phyloP scores from a whole-genome alignment of 1,140 invertebrate genomes.

The Sarcophaga peregrina region DNA sequence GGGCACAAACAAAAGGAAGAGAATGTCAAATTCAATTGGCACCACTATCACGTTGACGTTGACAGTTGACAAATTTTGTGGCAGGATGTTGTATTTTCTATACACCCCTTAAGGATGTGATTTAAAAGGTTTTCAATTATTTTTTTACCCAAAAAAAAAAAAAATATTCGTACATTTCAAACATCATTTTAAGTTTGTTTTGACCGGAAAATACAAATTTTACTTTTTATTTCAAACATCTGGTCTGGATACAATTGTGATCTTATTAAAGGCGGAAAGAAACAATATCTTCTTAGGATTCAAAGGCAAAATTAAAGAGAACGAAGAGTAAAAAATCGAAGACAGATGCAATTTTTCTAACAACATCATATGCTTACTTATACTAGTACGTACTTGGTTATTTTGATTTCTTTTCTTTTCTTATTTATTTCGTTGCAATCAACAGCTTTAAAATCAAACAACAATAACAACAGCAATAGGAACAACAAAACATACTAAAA shows the following conservation, averaged over 20 bases:
- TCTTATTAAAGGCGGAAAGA: constrained; percentile 12
- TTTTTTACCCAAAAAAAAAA: background rate
- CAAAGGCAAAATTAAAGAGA: background rate
- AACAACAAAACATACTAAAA: constrained; percentile 32
- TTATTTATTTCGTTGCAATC: background rate
- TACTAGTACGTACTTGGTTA: too few relatives aligned
- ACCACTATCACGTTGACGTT: background rate
- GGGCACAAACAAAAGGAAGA: too few relatives aligned
- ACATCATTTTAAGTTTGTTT: background rate
- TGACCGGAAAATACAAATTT: constrained; percentile 39
- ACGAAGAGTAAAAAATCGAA: background rate
- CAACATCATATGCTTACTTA: background rate
- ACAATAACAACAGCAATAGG: background rate
- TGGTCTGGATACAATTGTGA: constrained; percentile 35
- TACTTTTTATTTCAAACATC: constrained; percentile 30
- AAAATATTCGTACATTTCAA: background rate
- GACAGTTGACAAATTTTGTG: background rate
- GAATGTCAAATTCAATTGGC: too few relatives aligned
- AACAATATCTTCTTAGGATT: constrained; percentile 35
- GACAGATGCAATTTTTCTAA: constrained; percentile 40
- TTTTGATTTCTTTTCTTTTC: background rate
- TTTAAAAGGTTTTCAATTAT: background rate
- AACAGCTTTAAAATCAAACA: background rate
- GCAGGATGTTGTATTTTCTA: background rate
- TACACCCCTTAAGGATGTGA: background rate